Percentiles rank a stretch among this genome's conserved stretches.
phyloP scores from a whole-genome alignment of 1,140 invertebrate genomes.

The Nasonia giraulti region DNA sequence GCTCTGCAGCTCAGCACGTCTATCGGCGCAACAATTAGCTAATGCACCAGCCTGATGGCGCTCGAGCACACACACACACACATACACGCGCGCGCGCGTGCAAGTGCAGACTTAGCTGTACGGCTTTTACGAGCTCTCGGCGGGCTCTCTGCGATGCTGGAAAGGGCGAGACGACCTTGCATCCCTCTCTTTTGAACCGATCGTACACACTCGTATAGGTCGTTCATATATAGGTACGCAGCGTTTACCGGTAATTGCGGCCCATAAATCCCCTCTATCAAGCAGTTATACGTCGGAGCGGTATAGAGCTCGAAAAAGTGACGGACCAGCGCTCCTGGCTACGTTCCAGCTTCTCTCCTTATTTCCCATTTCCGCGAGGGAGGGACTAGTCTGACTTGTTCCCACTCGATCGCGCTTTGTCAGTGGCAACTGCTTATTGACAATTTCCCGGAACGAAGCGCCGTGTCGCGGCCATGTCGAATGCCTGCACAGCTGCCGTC shows the following conservation, averaged over 20 bases:
- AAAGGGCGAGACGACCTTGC: neutral
- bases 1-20: constrained; percentile 44
- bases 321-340: constrained; percentile 10
- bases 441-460: constrained; percentile 26
- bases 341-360: constrained; percentile 22
- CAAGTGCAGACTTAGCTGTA: neutral
- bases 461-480: neutral
- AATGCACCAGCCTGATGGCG: constrained; percentile 55
- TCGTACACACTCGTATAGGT: neutral
- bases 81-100: too few species aligned
- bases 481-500: neutral
- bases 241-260: constrained; percentile 22
- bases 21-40: constrained; percentile 64
- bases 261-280: neutral
- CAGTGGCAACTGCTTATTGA: constrained; percentile 56
- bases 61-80: constrained; percentile 19
- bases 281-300: neutral
- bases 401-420: constrained; percentile 49
- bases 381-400: constrained; percentile 52
- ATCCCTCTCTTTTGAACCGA: neutral
- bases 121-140: neutral
- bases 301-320: constrained; percentile 22
- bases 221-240: neutral
- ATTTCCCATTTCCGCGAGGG: constrained; percentile 32
- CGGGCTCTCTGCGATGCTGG: neutral